A percentile compares a stretch with the other conserved stretches of the same genome.
Evolutionary conservation across 2,888 invertebrate genomes (phyloP).

Genomic region (Oeneis ivallda): DNA sequence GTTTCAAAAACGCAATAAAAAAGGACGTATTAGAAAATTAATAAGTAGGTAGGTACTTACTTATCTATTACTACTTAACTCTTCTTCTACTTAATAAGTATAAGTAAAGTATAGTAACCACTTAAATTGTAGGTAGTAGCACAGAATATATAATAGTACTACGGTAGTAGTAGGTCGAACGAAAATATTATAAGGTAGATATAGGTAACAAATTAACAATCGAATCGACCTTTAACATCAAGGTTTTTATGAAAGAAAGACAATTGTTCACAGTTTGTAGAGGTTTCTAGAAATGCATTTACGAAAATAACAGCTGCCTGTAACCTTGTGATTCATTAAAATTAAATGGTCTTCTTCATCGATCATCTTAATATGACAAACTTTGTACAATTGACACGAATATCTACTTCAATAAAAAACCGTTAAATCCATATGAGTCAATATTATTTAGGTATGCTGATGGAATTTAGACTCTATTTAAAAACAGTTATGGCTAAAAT

Average conservation of each 20-base stretch:
- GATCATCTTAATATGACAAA: conserved; percentile 18
- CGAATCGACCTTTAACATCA: not conserved
- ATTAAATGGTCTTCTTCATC: conserved; percentile 15
- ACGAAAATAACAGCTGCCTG: not conserved
- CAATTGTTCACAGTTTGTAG: not conserved
- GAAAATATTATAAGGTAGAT: too few relatives aligned
- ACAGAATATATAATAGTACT: too few relatives aligned
- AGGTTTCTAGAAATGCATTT: not conserved
- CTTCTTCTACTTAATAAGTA: too few relatives aligned
- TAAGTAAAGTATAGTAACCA: too few relatives aligned
- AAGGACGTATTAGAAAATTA: too few relatives aligned
- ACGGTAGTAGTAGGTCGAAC: too few relatives aligned
- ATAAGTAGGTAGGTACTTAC: too few relatives aligned
- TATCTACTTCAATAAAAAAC: conserved; percentile 10
- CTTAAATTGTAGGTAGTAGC: too few relatives aligned
- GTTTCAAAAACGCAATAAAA: too few relatives aligned
- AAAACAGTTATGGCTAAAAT: not conserved
- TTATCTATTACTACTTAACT: too few relatives aligned
- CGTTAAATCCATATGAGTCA: not conserved
- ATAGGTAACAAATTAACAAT: too few relatives aligned
- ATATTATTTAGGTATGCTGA: not conserved
- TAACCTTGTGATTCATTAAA: conserved; percentile 16
- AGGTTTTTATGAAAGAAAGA: not conserved
- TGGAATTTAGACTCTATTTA: conserved; percentile 12
- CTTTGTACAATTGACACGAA: conserved; percentile 31